Evolutionary conservation across 2,888 invertebrate species (phyloP), one percentile per base, ranked within the genome.

Genomic region (Cheiracanthium punctorium): DNA sequence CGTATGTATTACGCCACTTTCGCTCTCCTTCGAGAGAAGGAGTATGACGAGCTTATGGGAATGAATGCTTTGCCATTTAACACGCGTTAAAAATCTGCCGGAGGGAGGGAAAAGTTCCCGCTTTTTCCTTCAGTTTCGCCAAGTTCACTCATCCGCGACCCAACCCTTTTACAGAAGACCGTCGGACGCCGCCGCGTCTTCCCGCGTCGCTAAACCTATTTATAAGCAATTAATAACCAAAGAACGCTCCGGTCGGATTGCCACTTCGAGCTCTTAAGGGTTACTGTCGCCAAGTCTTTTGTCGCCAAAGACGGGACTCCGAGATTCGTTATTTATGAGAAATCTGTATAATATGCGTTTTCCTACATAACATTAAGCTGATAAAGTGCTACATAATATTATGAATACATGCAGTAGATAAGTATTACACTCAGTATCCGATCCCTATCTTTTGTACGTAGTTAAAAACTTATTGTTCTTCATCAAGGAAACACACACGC

Each of bases 211-310:
- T 73, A 73, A 73, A 43, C 73, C 73, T 76, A 82, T 82, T 82
- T 82, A 82, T 71, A 82, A 58, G 71, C 82, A 82, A 82, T 82
- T 82, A 82, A 82, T 82, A 77, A 82, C 77, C 82, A 43, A 76
- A 82, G 75, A 76, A 82, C 76, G 74, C 70, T 52, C 72, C 64
- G 30, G 43, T 30, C 58, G 80, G 80, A 80, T 72, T 80, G 71
- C 48, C 64, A 80, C 72, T 80, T 80, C 71, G 64, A 64, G 20
- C 52, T 32, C 20, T 37, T 17, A 41, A 67, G 43, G 52, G 43
- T 37, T 71, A 69, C 29, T 17, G 20, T 24, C 41, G 24, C 58
- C 48, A 32, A 29, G 48, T 8, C 20, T 58, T 20, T 17, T 24
- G 43, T 71, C 73, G 73, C 73, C 80, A 73, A 74, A 4, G 24